phyloP scores from a whole-genome alignment of 2,113 vertebrate genomes.

The Proterorhinus semilunaris region DNA sequence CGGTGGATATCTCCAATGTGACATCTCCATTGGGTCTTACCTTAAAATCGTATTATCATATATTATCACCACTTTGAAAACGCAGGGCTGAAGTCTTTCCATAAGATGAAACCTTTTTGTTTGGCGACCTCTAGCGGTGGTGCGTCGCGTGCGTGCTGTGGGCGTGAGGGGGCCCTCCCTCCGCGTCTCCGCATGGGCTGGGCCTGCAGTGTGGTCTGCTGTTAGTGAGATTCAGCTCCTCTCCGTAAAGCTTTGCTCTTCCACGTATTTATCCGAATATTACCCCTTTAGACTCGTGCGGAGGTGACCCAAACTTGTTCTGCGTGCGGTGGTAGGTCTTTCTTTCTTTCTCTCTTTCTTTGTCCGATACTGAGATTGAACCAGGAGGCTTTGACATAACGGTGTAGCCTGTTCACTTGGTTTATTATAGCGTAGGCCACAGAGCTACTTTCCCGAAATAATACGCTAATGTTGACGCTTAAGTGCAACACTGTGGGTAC shows the following conservation, averaged over 20 bases:
- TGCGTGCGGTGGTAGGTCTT: conserved; percentile 49
- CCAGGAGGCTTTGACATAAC: conserved; percentile 16
- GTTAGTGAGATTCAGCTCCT: conserved; percentile 4
- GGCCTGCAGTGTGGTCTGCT: neutral
- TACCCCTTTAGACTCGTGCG: neutral
- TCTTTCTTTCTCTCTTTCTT: neutral
- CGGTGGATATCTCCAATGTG: too few relatives aligned
- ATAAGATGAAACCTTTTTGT: too few relatives aligned
- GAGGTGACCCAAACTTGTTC: neutral
- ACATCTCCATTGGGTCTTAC: too few relatives aligned
- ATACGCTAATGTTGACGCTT: neutral
- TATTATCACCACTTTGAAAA: too few relatives aligned
- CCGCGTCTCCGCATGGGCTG: conserved; percentile 29
- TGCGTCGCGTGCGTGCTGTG: neutral
- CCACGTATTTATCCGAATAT: conserved; percentile 18
- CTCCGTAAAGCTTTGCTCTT: neutral
- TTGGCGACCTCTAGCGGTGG: conserved; percentile 24
- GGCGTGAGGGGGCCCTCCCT: neutral
- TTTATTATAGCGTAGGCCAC: conserved; percentile 26
- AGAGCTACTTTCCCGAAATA: conserved; percentile 1
- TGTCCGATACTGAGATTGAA: neutral
- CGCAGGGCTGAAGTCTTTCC: too few relatives aligned
- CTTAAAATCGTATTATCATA: too few relatives aligned
- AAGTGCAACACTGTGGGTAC: neutral
- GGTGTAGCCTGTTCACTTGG: neutral